Conservation (phyloP, 2,113 vertebrate species). For the Python bivittatus region DNA sequence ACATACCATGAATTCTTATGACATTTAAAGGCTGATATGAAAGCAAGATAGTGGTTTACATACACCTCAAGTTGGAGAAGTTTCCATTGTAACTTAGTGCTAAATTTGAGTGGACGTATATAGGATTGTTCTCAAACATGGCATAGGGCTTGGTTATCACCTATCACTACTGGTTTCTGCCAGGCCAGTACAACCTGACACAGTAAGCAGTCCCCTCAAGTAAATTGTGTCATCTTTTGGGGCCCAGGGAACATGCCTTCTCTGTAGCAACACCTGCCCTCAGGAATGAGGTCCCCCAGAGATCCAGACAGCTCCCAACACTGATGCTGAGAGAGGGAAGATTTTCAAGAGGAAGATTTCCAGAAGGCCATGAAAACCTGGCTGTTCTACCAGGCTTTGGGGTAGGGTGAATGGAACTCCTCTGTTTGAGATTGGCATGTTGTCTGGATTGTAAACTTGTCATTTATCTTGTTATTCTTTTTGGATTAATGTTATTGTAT, state of each 20-base stretch:
- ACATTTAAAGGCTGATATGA: background rate
- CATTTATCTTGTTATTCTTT: background rate
- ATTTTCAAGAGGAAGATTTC: too few species aligned
- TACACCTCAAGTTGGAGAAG: background rate
- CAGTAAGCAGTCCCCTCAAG: background rate
- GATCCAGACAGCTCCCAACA: background rate
- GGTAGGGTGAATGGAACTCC: background rate
- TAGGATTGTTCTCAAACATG: background rate
- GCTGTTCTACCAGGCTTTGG: background rate
- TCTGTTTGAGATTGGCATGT: background rate
- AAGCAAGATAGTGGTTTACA: background rate
- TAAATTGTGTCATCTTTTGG: background rate
- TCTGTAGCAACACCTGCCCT: background rate
- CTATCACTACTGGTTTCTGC: background rate
- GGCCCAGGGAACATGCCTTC: background rate
- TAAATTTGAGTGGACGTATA: background rate
- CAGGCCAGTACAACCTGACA: background rate
- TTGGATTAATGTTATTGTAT: background rate
- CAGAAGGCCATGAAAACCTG: background rate
- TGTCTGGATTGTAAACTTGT: background rate
- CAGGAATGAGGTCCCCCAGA: background rate
- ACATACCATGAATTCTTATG: background rate
- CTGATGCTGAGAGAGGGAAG: too few species aligned
- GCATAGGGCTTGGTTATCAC: background rate
- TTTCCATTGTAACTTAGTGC: background rate